Evolutionary conservation across 2,113 vertebrate genomes (phyloP).

Genomic region (Jacana jacana): DNA sequence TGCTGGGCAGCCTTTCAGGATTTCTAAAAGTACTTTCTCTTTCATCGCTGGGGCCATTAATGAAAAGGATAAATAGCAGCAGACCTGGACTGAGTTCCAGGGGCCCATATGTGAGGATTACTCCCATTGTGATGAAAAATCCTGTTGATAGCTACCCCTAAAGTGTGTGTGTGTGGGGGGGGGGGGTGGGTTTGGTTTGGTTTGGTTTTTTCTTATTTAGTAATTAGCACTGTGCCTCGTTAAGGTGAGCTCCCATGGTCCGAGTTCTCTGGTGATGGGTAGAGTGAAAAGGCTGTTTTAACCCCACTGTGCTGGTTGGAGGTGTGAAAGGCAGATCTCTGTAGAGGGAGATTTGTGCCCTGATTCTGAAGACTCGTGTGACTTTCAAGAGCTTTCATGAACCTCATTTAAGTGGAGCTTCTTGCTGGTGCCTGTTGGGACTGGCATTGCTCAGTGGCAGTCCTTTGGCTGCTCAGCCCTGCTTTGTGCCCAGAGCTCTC

Average conservation of each 20-base stretch:
- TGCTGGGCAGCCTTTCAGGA: slow-evolving; percentile 29
- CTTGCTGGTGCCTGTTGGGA: fast-evolving
- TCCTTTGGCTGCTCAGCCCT: fast-evolving
- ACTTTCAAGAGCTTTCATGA: not conserved
- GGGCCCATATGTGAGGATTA: not conserved
- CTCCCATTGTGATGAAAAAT: not conserved
- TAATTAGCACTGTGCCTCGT: not conserved
- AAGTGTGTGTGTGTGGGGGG: not conserved
- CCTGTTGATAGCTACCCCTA: not conserved
- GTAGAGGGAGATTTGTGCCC: not conserved
- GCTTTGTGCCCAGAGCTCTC: not conserved
- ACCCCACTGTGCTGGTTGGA: not conserved
- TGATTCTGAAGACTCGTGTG: not conserved
- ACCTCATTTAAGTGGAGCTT: not conserved
- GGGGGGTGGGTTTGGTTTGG: not conserved
- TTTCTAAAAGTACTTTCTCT: slow-evolving; percentile 9
- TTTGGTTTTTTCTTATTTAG: not conserved
- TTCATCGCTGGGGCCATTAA: not conserved
- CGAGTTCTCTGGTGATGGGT: not conserved
- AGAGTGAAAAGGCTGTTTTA: not conserved
- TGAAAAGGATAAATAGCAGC: slow-evolving; percentile 11
- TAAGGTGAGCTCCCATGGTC: not conserved
- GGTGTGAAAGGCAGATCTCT: not conserved
- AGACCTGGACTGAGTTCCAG: not conserved
- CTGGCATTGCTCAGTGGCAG: fast-evolving